These are phyloP conservation scores for Peromyscus leucopus DNA, from an alignment of 2,113 vertebrate genomes.

Conservation along the genomic window DNA sequence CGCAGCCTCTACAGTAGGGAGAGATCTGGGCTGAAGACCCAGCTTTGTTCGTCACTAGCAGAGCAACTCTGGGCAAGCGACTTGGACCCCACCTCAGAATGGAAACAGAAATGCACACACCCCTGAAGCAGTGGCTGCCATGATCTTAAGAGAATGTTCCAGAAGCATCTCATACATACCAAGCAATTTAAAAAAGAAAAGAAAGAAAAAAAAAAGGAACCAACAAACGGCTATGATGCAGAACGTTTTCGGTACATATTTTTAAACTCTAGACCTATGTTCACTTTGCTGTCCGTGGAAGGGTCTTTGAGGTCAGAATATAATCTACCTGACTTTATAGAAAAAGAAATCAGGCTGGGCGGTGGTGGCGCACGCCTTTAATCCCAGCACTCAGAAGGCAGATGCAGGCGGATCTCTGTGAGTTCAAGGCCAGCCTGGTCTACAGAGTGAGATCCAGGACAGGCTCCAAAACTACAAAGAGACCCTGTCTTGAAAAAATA, in stretches of 20 bases:
- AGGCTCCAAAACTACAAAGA: too few species aligned
- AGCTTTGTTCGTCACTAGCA: not conserved
- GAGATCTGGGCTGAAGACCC: not conserved
- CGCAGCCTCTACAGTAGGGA: not conserved
- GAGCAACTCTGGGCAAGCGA: not conserved
- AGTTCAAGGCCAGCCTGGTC: too few species aligned
- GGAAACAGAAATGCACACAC: not conserved
- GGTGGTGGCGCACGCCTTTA: too few species aligned
- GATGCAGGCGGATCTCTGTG: too few species aligned
- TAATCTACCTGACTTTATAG: not conserved
- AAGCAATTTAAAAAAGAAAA: not conserved
- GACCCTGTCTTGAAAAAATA: too few species aligned
- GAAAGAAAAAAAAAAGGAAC: not conserved
- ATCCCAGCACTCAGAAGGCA: too few species aligned
- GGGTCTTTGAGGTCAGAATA: not conserved
- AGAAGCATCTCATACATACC: not conserved
- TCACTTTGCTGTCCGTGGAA: not conserved
- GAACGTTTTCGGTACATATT: not conserved
- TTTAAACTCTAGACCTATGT: conserved; percentile 27
- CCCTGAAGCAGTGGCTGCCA: not conserved
- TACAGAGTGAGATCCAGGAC: too few species aligned
- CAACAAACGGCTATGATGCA: not conserved
- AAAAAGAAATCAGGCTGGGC: not conserved
- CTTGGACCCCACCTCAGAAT: not conserved
- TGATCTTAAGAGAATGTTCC: not conserved